Evolutionary conservation across 2,888 invertebrate genomes (phyloP).

Genomic region (Idaea straminata): DNA sequence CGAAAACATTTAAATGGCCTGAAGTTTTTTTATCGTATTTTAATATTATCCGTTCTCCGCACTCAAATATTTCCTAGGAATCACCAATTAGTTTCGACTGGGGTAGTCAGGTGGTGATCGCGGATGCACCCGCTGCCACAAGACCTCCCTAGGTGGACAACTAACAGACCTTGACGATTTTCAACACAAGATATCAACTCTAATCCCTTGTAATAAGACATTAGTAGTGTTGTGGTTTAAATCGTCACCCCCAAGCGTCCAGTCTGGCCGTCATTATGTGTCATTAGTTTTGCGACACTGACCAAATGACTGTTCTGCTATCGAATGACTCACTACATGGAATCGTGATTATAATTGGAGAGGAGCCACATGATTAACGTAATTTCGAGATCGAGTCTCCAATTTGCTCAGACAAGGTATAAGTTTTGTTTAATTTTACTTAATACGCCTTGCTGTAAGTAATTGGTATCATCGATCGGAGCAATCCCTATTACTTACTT

Average conservation of each 20-base stretch:
- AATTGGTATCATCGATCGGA: neutral
- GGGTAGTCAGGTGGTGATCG: constrained; percentile 67
- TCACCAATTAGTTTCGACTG: constrained; percentile 60
- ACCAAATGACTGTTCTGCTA: constrained; percentile 78
- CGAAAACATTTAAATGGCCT: no score
- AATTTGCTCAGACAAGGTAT: constrained; percentile 3
- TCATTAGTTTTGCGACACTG: constrained; percentile 80
- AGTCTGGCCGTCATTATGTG: constrained; percentile 74
- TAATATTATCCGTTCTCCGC: no score
- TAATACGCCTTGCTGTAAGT: neutral
- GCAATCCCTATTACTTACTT: no score
- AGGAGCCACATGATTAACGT: constrained; percentile 10
- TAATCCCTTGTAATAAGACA: constrained; percentile 41
- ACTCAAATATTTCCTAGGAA: constrained; percentile 42
- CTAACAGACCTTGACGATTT: constrained; percentile 72
- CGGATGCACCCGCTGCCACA: constrained; percentile 55
- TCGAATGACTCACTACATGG: constrained; percentile 74
- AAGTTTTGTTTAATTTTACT: neutral
- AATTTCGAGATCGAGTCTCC: constrained; percentile 33
- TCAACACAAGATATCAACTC: constrained; percentile 26
- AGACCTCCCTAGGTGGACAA: constrained; percentile 63
- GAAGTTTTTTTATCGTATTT: no score
- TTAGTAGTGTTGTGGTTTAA: constrained; percentile 28
- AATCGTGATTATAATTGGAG: constrained; percentile 55
- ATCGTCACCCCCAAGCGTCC: constrained; percentile 55